phyloP scores from a whole-genome alignment of 2,797 vertebrate species.

The Sebastes trivittatus region DNA sequence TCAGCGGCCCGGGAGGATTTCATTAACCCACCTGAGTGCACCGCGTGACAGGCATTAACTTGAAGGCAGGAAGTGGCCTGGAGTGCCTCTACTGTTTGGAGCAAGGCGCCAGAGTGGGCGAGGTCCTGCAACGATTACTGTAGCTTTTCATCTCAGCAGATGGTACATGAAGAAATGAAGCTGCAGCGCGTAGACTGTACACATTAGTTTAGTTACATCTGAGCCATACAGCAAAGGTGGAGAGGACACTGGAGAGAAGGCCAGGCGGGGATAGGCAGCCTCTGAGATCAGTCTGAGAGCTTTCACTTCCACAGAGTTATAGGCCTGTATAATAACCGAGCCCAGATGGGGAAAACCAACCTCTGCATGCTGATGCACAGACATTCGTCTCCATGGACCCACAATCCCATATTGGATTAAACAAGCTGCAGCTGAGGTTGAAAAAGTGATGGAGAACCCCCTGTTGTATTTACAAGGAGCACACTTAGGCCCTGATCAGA shows the following conservation, averaged over 20 bases:
- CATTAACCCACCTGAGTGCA: slow-evolving; percentile 58
- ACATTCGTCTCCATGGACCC: slow-evolving; percentile 35
- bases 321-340: slow-evolving; percentile 45
- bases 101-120: neutral
- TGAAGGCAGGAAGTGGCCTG: slow-evolving; percentile 17
- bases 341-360: slow-evolving; percentile 57
- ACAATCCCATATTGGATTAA: slow-evolving; percentile 54
- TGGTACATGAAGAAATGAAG: slow-evolving; percentile 2
- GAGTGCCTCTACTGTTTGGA: slow-evolving; percentile 10
- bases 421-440: slow-evolving; percentile 44
- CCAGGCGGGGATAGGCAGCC: slow-evolving; percentile 17
- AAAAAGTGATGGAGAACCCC: slow-evolving; percentile 21
- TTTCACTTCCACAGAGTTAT: slow-evolving; percentile 43
- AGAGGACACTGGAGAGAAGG: slow-evolving; percentile 32
- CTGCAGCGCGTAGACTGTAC: neutral
- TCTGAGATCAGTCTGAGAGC: slow-evolving; percentile 40
- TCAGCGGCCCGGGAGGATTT: slow-evolving; percentile 47
- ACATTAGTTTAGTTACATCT: slow-evolving; percentile 42
- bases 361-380: slow-evolving; percentile 59
- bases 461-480: slow-evolving; percentile 40
- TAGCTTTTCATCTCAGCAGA: slow-evolving; percentile 39
- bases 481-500: neutral
- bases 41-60: slow-evolving; percentile 48
- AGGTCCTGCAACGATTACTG: neutral
- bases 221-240: slow-evolving; percentile 29